These are phyloP conservation scores for Ceratitis capitata DNA, from an alignment of 1,140 invertebrate species.

Conservation along the genomic window DNA sequence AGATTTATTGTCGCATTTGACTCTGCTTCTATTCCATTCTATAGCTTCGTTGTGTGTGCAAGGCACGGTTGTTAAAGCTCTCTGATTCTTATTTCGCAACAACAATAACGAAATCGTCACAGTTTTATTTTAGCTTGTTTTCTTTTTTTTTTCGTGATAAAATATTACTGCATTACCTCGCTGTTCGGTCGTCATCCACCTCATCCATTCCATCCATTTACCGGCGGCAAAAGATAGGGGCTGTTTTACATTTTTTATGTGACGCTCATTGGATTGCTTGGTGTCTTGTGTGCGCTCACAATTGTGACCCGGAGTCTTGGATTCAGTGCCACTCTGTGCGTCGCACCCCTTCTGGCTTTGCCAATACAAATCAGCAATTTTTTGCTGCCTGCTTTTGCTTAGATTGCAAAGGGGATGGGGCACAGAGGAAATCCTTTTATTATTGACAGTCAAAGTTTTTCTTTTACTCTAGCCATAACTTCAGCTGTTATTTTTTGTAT, in stretches of 20 bases:
- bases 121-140: not conserved
- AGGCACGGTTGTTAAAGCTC: not conserved
- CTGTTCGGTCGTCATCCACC: not conserved
- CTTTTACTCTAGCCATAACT: not conserved
- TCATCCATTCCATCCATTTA: not conserved
- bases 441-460: conserved; percentile 48
- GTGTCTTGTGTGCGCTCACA: not conserved
- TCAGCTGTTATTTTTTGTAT: not conserved
- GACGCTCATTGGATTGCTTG: conserved; percentile 36
- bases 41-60: not conserved
- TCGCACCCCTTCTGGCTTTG: not conserved
- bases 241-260: conserved; percentile 42
- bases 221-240: conserved; percentile 22
- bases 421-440: conserved; percentile 58
- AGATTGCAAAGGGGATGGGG: conserved; percentile 39
- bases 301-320: not conserved
- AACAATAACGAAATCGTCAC: conserved; percentile 24
- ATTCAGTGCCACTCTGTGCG: not conserved
- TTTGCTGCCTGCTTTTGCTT: not conserved
- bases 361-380: not conserved
- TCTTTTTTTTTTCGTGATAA: not conserved
- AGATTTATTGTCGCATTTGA: conserved; percentile 64
- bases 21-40: conserved; percentile 54
- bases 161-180: conserved; percentile 41
- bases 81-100: not conserved